Conservation (phyloP, 2,888 invertebrate genomes). For the Eristalinus aeneus region DNA sequence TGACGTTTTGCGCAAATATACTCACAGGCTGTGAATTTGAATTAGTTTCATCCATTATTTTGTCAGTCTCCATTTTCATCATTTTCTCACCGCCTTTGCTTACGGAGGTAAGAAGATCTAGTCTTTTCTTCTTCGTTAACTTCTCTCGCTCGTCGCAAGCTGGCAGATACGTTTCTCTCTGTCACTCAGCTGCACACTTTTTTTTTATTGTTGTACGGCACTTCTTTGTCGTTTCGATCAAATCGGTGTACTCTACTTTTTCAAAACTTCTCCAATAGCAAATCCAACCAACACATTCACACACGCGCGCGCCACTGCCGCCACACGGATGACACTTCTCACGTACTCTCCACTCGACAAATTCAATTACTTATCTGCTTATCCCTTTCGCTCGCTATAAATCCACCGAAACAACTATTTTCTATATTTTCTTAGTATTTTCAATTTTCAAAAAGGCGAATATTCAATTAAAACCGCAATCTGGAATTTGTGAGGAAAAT, state of each 20-base stretch:
- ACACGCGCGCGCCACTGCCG: slow-evolving; percentile 10
- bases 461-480: slow-evolving; percentile 28
- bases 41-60: slow-evolving; percentile 91
- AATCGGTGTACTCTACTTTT: slow-evolving; percentile 33
- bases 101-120: slow-evolving; percentile 38
- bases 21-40: slow-evolving; percentile 85
- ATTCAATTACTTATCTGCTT: slow-evolving; percentile 34
- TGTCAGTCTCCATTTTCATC: slow-evolving; percentile 96
- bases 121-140: slow-evolving; percentile 37
- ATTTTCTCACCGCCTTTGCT: slow-evolving; percentile 79
- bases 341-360: slow-evolving; percentile 46
- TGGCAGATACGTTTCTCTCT: neutral
- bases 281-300: slow-evolving; percentile 20
- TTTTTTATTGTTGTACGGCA: neutral
- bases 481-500: slow-evolving; percentile 14
- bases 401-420: slow-evolving; percentile 50
- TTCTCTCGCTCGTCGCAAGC: neutral
- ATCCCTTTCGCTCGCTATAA: slow-evolving; percentile 25
- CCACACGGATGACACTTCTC: slow-evolving; percentile 55
- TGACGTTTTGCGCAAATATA: slow-evolving; percentile 60
- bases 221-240: slow-evolving; percentile 33
- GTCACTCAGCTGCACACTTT: neutral
- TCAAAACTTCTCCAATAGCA: neutral
- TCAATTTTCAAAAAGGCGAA: slow-evolving; percentile 30
- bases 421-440: slow-evolving; percentile 62